phyloP scores from a whole-genome alignment of 2,888 invertebrate genomes.

The Hermaeophaga mercurialis region DNA sequence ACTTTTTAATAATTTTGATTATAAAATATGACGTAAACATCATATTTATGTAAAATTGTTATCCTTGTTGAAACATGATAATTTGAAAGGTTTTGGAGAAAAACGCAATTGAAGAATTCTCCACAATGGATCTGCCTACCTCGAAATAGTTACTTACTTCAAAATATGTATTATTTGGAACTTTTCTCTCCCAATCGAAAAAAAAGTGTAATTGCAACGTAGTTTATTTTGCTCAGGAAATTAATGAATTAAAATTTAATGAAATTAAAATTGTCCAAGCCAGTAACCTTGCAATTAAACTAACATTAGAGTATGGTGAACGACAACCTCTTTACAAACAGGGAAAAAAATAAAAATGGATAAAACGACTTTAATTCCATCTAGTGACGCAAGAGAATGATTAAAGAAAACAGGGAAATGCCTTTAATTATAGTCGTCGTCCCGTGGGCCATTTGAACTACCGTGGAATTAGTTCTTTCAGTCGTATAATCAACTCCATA shows the following conservation, averaged over 20 bases:
- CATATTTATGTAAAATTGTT: too few species aligned
- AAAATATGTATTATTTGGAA: too few species aligned
- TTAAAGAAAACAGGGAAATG: constrained; percentile 33
- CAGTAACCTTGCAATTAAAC: constrained; percentile 6
- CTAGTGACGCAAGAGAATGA: constrained; percentile 31
- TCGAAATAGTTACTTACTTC: too few species aligned
- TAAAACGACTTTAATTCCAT: constrained; percentile 35
- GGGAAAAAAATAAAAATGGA: constrained; percentile 28
- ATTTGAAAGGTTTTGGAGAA: too few species aligned
- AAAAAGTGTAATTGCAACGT: too few species aligned
- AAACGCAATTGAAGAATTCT: too few species aligned
- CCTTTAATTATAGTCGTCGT: constrained; percentile 32
- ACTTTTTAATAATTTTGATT: too few species aligned
- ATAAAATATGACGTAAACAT: too few species aligned
- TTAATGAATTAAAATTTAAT: neutral
- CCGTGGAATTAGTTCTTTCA: constrained; percentile 17
- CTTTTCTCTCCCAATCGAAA: too few species aligned
- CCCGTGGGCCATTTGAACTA: constrained; percentile 24
- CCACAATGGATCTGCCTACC: too few species aligned
- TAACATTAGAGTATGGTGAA: constrained; percentile 1
- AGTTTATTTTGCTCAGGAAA: neutral
- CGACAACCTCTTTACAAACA: neutral
- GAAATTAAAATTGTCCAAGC: neutral
- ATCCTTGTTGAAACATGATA: too few species aligned
- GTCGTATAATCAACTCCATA: constrained; percentile 17